Evolutionary conservation across 1,140 invertebrate genomes (phyloP).

Genomic region (Halictus rubicundus): DNA sequence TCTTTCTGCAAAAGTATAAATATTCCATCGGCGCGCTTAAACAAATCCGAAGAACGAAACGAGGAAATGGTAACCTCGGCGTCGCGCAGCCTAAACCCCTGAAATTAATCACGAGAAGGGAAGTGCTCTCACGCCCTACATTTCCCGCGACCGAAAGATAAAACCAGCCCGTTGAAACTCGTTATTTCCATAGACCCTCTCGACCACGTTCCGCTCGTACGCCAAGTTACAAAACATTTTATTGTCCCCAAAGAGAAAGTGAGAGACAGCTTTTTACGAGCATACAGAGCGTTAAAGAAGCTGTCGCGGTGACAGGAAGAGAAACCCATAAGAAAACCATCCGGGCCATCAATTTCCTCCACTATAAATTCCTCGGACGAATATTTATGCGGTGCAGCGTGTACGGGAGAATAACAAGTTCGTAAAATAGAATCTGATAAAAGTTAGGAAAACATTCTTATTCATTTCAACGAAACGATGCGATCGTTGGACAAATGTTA

Average conservation of each 20-base stretch:
- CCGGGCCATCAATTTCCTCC: not conserved
- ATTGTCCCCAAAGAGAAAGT: not conserved
- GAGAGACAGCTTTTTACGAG: not conserved
- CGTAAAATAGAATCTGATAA: no score
- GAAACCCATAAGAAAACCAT: not conserved
- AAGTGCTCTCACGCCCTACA: not conserved
- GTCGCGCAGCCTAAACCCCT: not conserved
- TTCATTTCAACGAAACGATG: no score
- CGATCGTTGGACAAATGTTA: no score
- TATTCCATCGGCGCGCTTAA: no score
- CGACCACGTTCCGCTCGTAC: not conserved
- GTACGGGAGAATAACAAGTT: no score
- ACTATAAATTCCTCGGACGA: not conserved
- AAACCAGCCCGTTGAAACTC: conserved; percentile 22
- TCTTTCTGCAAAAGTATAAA: no score
- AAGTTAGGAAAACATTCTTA: no score
- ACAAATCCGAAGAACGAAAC: no score
- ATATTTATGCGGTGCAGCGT: no score
- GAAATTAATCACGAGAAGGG: conserved; percentile 9
- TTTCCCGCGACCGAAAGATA: not conserved
- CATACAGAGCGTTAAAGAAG: not conserved
- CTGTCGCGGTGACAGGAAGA: not conserved
- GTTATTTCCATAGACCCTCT: conserved; percentile 10
- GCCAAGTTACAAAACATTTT: conserved; percentile 10
- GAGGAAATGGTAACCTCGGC: no score